Conservation (phyloP, 2,888 invertebrate species). For the Trissoscelio sp. region DNA sequence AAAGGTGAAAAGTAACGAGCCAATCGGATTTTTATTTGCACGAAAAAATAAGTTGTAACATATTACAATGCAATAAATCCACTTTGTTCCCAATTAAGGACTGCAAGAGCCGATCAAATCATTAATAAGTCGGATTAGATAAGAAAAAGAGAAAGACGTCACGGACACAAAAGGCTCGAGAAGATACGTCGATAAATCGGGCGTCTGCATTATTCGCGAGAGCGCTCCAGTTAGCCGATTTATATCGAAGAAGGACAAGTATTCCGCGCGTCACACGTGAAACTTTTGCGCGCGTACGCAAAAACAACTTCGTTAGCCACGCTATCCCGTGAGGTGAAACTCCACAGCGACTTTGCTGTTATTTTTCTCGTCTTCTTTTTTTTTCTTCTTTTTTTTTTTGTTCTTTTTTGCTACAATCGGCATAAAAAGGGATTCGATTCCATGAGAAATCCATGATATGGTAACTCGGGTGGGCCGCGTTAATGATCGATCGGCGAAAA, state of each 20-base stretch:
- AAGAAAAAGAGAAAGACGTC: slow-evolving; percentile 54
- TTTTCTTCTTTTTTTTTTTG: too few relatives aligned
- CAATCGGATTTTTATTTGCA: background rate
- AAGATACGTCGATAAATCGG: slow-evolving; percentile 67
- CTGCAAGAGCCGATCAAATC: slow-evolving; percentile 18
- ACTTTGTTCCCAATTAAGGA: slow-evolving; percentile 37
- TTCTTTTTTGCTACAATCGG: too few relatives aligned
- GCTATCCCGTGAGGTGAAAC: slow-evolving; percentile 52
- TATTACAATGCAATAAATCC: slow-evolving; percentile 41
- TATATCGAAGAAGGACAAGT: slow-evolving; percentile 33
- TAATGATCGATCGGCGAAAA: slow-evolving; percentile 64
- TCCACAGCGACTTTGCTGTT: slow-evolving; percentile 43
- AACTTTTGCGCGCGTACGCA: slow-evolving; percentile 51
- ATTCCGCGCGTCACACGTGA: slow-evolving; percentile 55
- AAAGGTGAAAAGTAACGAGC: slow-evolving; percentile 15
- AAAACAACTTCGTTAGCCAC: slow-evolving; percentile 51
- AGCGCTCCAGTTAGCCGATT: slow-evolving; percentile 66
- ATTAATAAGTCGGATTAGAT: slow-evolving; percentile 35
- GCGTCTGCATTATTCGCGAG: slow-evolving; percentile 64
- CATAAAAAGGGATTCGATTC: slow-evolving; percentile 57
- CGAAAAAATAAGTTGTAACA: slow-evolving; percentile 1
- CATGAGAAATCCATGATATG: too few relatives aligned
- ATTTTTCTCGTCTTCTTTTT: slow-evolving; percentile 8
- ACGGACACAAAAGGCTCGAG: slow-evolving; percentile 41
- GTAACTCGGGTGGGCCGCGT: slow-evolving; percentile 39